Conservation (phyloP, 2,797 vertebrate genomes). For the Peromyscus attwateri region DNA sequence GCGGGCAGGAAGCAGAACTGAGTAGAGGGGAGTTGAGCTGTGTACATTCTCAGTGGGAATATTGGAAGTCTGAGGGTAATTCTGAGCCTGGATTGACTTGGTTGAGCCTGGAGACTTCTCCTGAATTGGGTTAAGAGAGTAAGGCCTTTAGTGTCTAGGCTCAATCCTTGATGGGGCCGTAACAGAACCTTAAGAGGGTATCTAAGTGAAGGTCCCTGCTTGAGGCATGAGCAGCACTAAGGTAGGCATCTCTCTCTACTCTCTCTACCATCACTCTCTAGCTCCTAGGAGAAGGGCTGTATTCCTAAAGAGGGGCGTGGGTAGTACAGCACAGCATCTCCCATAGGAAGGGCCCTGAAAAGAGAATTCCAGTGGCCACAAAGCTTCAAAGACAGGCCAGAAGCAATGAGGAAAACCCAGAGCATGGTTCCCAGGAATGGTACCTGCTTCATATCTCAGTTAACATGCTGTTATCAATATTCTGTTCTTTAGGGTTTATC, state of each 20-base stretch:
- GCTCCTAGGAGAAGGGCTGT: background rate
- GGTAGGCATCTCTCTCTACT: too few species aligned
- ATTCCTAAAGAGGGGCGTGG: background rate
- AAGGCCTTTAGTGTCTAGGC: background rate
- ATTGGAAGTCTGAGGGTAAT: background rate
- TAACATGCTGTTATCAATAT: background rate
- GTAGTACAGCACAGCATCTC: background rate
- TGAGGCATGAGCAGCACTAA: background rate
- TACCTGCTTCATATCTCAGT: background rate
- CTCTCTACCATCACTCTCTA: background rate
- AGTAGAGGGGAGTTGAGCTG: background rate
- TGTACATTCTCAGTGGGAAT: background rate
- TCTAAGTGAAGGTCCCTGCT: background rate
- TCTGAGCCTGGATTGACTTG: background rate
- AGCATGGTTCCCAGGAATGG: background rate
- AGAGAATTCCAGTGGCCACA: background rate
- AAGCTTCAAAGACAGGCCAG: background rate
- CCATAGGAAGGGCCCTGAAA: background rate
- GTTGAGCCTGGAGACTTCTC: background rate
- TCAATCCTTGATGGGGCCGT: background rate
- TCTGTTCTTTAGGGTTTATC: background rate
- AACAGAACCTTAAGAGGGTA: background rate
- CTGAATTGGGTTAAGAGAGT: background rate
- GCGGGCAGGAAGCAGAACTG: background rate
- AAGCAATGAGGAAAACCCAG: background rate